Evolutionary conservation across 1,140 invertebrate genomes (phyloP), one percentile per base, ranked within the genome.

Genomic region (Dendrolimus punctatus): DNA sequence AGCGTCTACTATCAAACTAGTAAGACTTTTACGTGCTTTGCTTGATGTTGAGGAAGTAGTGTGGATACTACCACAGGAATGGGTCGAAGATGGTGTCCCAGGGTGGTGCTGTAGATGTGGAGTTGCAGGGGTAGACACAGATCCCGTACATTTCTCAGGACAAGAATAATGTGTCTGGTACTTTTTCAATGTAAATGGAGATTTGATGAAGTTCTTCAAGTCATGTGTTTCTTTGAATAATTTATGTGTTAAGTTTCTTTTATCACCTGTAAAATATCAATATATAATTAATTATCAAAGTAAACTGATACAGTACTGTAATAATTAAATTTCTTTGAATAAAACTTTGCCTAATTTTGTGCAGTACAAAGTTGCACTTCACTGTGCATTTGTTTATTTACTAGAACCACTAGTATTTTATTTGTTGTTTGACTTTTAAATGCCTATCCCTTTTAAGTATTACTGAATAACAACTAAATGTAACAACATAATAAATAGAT

Each of bases 151-250:
- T 69, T 59, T 76, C 52, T 79, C 80, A 0, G 68, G 66, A 51
- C 71, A 76, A 37, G 72, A 66, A 46, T 82, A 75, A 9, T 72
- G 63, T 5, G 74, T 78, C 47, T 82, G 80, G 52, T 80, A 87
- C 49, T 83, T 84, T 45, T 83, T 83, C 6, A 85, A 57, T 51
- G 80, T 85, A 45, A 85, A 78, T 8, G 86, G 82, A 42, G 84
- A 87, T 56, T 85, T 85, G 46, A 88, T 84, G 40, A 87, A 85
- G 52, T 80, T 80, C 52, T 86, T 85, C 55, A 86, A 59, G 52
- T 81, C 76, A 48, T 80, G 62, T 6, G 51, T 67, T 57, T 83
- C 75, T 51, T 69, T 73, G 4, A 78, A 49, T 39, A 71, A 55
- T 40, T 74, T 79, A 39, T 63, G 70, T 7, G 71, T 66, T 42